Conservation (phyloP, 2,888 invertebrate genomes). For the Venustoraphidia nigricollis region DNA sequence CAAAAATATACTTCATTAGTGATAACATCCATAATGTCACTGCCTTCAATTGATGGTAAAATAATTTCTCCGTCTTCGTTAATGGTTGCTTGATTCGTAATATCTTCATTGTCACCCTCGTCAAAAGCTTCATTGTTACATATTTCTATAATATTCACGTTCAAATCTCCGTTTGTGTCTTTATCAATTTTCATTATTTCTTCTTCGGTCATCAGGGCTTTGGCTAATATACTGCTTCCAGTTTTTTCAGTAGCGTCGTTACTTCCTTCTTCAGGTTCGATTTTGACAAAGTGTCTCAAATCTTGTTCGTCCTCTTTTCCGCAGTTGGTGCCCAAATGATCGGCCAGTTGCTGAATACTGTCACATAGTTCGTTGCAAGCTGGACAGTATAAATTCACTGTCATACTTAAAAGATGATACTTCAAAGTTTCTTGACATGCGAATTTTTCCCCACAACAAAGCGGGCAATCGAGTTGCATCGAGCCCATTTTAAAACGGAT, state of each 20-base stretch:
- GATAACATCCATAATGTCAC: too few relatives aligned
- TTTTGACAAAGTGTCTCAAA: conserved; percentile 5
- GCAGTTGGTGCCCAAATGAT: conserved; percentile 35
- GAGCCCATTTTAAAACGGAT: conserved; percentile 31
- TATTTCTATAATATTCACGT: background rate
- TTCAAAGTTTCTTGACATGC: conserved; percentile 33
- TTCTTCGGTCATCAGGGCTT: conserved; percentile 10
- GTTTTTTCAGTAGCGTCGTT: conserved; percentile 4
- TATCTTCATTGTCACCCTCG: too few relatives aligned
- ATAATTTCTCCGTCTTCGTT: background rate
- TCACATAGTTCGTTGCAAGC: conserved; percentile 37
- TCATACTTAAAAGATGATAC: conserved; percentile 35
- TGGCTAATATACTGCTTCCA: conserved; percentile 13
- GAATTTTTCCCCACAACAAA: conserved; percentile 49
- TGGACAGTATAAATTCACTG: conserved; percentile 42
- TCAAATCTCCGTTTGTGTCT: background rate
- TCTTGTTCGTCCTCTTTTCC: conserved; percentile 9
- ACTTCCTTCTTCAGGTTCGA: conserved; percentile 7
- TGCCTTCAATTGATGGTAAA: too few relatives aligned
- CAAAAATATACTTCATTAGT: conserved; percentile 40
- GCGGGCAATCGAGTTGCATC: conserved; percentile 36
- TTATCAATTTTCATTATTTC: conserved; percentile 1
- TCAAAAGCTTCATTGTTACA: too few relatives aligned
- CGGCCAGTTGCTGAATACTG: conserved; percentile 35
- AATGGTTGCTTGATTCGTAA: background rate